A percentile compares a stretch with the other conserved stretches of the same genome.
phyloP scores from a whole-genome alignment of 1,140 invertebrate genomes.

The Macrosteles quadrilineatus region DNA sequence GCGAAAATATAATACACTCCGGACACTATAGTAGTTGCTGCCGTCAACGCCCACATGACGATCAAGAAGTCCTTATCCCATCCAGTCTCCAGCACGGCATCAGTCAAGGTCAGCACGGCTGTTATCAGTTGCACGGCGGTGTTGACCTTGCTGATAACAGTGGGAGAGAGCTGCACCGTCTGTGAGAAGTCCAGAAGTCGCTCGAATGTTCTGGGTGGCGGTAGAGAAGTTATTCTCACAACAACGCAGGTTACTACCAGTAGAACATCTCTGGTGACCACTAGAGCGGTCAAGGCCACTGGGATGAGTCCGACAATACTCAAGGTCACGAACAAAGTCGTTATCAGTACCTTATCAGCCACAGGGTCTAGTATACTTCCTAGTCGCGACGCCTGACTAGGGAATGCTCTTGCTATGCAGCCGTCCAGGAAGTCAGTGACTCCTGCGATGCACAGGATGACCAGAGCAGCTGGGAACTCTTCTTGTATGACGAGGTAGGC shows the following conservation, averaged over 20 bases:
- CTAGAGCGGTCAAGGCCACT: slow-evolving; percentile 77
- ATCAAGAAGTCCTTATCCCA: neutral
- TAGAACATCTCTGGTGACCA: slow-evolving; percentile 80
- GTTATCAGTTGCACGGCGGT: slow-evolving; percentile 83
- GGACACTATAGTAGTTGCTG: neutral
- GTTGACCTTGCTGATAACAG: slow-evolving; percentile 90
- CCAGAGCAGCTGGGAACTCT: slow-evolving; percentile 71
- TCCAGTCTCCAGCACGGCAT: slow-evolving; percentile 68
- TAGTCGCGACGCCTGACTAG: slow-evolving; percentile 85
- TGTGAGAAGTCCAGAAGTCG: slow-evolving; percentile 52
- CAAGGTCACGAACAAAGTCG: slow-evolving; percentile 82
- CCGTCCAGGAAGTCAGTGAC: slow-evolving; percentile 90
- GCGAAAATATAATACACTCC: neutral
- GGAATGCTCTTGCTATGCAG: slow-evolving; percentile 91
- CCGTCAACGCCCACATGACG: neutral
- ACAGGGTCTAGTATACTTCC: slow-evolving; percentile 96
- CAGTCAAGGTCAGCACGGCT: slow-evolving; percentile 76
- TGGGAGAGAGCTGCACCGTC: slow-evolving; percentile 85
- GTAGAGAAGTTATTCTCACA: slow-evolving; percentile 86
- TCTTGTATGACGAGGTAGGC: slow-evolving; percentile 78
- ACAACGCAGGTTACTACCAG: slow-evolving; percentile 82
- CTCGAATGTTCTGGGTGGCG: slow-evolving; percentile 68
- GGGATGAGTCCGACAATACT: slow-evolving; percentile 86
- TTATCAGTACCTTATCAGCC: slow-evolving; percentile 95
- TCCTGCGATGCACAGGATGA: slow-evolving; percentile 74